Evolutionary conservation across 2,113 vertebrate species (phyloP).

Genomic region (Takifugu bimaculatus): DNA sequence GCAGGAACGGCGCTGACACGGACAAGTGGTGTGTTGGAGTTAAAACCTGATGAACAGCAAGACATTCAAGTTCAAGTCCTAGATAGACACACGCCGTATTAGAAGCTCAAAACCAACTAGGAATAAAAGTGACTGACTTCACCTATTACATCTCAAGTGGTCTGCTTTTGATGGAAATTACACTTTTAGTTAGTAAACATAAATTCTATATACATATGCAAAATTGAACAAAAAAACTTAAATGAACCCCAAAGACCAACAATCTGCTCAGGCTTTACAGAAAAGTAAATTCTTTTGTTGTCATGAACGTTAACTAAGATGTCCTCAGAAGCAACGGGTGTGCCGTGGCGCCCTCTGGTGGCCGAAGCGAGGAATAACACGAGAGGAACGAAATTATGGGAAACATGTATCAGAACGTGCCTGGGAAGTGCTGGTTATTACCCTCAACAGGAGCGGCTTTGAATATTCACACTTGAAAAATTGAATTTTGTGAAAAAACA

Average conservation of each 20-base stretch:
- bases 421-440: background rate
- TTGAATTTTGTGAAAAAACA: conserved; percentile 1
- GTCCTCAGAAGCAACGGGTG: conserved; percentile 20
- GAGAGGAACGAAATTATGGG: background rate
- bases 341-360: conserved; percentile 35
- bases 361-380: conserved; percentile 10
- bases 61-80: conserved; percentile 36
- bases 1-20: conserved; percentile 1
- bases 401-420: background rate
- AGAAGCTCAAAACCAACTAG: conserved; percentile 17
- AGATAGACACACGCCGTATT: conserved; percentile 8
- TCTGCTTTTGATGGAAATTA: conserved; percentile 3
- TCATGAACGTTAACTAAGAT: background rate
- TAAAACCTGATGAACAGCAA: conserved; percentile 6
- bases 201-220: conserved; percentile 49
- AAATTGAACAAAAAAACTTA: conserved; percentile 15
- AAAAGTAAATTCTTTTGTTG: conserved; percentile 24
- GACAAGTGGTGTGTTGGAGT: background rate
- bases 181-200: conserved; percentile 47
- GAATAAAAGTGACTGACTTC: conserved; percentile 20
- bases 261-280: conserved; percentile 32
- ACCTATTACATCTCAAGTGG: background rate
- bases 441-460: conserved; percentile 18
- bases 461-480: conserved; percentile 21
- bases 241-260: conserved; percentile 10